Evolutionary conservation across 2,113 vertebrate species (phyloP).

Genomic region (Hippocampus abdominalis): DNA sequence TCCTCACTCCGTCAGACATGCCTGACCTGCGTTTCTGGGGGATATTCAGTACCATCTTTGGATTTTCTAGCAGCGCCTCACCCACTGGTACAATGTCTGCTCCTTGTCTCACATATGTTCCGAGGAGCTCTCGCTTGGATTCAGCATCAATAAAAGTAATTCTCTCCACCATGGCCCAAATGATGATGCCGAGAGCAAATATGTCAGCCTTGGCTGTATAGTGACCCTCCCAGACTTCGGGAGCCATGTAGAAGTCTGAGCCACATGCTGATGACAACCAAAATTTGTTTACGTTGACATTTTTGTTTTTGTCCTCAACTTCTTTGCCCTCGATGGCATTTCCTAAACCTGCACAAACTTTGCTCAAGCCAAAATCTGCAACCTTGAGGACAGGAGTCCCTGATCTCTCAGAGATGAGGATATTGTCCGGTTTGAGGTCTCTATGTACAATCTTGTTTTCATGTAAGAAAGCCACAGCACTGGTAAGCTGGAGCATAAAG

Average conservation of each 20-base stretch:
- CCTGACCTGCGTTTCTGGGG: conserved; percentile 89
- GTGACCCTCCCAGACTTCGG: conserved; percentile 96
- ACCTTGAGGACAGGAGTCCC: conserved; percentile 89
- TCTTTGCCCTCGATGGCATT: conserved; percentile 61
- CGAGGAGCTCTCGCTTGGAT: conserved; percentile 90
- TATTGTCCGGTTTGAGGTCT: conserved; percentile 96
- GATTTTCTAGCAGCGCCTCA: conserved; percentile 93
- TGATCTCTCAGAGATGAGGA: conserved; percentile 87
- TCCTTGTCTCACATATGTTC: conserved; percentile 89
- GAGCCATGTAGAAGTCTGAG: conserved; percentile 95
- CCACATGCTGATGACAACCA: conserved; percentile 93
- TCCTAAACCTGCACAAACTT: conserved; percentile 85
- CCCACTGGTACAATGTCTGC: conserved; percentile 90
- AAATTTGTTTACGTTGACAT: conserved; percentile 87
- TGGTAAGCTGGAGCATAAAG: conserved; percentile 94
- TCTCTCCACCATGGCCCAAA: conserved; percentile 96
- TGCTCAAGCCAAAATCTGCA: conserved; percentile 93
- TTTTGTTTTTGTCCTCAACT: conserved; percentile 71
- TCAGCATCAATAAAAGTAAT: conserved; percentile 93
- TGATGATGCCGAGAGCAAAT: conserved; percentile 94
- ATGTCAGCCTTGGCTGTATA: conserved; percentile 98
- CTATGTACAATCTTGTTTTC: conserved; percentile 92
- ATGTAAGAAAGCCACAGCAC: conserved; percentile 92
- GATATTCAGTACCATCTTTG: conserved; percentile 95
- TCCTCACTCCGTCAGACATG: conserved; percentile 88